A percentile compares a stretch with the other conserved stretches of the same genome.
These are phyloP conservation scores for Colaptes auratus DNA, from an alignment of 2,113 vertebrate genomes.

Conservation along the genomic window DNA sequence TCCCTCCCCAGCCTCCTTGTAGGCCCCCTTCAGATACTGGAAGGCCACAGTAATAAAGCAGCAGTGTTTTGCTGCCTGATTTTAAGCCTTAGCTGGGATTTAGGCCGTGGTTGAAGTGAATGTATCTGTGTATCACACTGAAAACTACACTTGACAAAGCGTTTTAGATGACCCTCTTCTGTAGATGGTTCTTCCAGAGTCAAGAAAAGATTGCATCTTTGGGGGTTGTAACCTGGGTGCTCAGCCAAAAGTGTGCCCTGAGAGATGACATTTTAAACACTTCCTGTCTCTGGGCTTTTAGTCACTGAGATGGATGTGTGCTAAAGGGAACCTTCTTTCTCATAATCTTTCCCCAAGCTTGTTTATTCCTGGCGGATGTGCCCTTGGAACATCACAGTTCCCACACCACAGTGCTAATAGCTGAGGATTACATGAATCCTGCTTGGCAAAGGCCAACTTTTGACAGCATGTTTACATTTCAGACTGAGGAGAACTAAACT, in stretches of 20 bases:
- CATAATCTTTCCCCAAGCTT: slow-evolving; percentile 46
- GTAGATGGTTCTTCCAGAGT: not conserved
- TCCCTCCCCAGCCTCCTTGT: no score
- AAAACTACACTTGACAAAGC: not conserved
- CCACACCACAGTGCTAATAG: slow-evolving; percentile 64
- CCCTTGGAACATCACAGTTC: slow-evolving; percentile 60
- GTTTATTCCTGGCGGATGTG: slow-evolving; percentile 68
- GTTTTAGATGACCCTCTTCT: not conserved
- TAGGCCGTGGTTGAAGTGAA: not conserved
- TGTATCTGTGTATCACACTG: not conserved
- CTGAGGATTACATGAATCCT: slow-evolving; percentile 29
- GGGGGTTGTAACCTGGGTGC: not conserved
- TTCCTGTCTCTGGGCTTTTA: slow-evolving; percentile 48
- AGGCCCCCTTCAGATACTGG: no score
- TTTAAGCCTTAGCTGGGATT: not conserved
- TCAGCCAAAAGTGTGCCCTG: not conserved
- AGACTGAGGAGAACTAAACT: not conserved
- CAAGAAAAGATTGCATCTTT: not conserved
- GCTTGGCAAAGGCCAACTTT: slow-evolving; percentile 19
- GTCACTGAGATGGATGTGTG: slow-evolving; percentile 14
- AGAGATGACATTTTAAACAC: slow-evolving; percentile 32
- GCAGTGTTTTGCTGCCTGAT: not conserved
- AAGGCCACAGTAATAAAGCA: not conserved
- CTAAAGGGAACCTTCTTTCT: slow-evolving; percentile 41
- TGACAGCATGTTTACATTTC: slow-evolving; percentile 18